Base-by-base conservation (phyloP, 92 coral and sea anemone species). In the Heliopora coerulea region DNA sequence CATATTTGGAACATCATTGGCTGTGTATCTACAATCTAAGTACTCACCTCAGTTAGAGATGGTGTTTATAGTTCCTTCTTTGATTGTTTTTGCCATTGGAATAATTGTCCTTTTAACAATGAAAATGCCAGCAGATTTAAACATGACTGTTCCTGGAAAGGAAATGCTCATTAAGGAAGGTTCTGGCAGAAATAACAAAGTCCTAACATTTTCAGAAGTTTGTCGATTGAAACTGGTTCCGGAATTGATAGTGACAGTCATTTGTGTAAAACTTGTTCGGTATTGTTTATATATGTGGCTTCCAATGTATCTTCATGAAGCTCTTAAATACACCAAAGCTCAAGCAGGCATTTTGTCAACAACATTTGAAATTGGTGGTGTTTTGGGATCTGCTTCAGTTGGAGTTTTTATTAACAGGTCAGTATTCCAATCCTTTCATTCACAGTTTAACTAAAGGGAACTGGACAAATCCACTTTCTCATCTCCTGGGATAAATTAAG, bases 231-330 rank as follows among this genome's bases (percentile, higher is more conserved):
- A 96, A 62, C 88, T 93, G 91, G 88, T 93, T 39, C 96, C 98
- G 35, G 98, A 93, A 83, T 85, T 93, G 23, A 80, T 91, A 13
- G 88, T 91, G 88, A 85, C 98, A 8, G 91, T 84, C 66, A 87
- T 91, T 54, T 87, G 86, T 77, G 82, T 93, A 14, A 93, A 93
- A 83, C 87, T 93, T 39, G 98, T 93, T 21, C 86, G 98, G 11
- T 93, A 93, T 64, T 93, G 98, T 40, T 86, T 93, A 89, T 93
- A 93, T 84, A 93, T 93, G 98, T 93, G 98, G 98, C 96, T 93
- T n/a, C 98, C 98, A 1, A 93, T 93, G 98, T 93, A 93, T 57
- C 91, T 93, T 17, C 88, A 87, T 64, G 93, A 93, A 48, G 85
- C 91, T 26, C 83, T 95, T 54, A 82, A 83, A 3, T 95, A 95